These are phyloP conservation scores for Enoplosus armatus DNA, from an alignment of 2,797 vertebrate genomes.

Conservation along the genomic window DNA sequence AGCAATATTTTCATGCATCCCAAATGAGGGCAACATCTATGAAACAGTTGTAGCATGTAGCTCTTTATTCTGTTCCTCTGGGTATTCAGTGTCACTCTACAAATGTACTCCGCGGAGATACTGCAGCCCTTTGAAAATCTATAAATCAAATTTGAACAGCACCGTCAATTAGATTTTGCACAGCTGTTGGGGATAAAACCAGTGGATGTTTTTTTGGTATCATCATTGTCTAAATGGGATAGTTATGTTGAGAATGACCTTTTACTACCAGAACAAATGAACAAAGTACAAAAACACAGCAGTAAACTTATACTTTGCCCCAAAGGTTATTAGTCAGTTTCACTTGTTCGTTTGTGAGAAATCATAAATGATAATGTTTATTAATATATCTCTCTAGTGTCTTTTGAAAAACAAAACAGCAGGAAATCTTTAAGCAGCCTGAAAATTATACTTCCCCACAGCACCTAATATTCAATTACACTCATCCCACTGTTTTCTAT, in stretches of 20 bases:
- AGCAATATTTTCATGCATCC: slow-evolving; percentile 65
- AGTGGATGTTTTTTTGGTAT: slow-evolving; percentile 26
- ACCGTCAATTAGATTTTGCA: slow-evolving; percentile 70
- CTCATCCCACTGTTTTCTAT: slow-evolving; percentile 67
- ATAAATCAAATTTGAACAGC: slow-evolving; percentile 78
- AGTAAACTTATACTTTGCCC: slow-evolving; percentile 46
- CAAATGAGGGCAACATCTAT: slow-evolving; percentile 72
- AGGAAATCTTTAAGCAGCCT: slow-evolving; percentile 73
- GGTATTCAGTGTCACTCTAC: slow-evolving; percentile 71
- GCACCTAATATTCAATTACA: slow-evolving; percentile 82
- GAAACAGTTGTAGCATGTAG: slow-evolving; percentile 63
- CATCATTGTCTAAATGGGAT: slow-evolving; percentile 64
- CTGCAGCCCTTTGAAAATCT: slow-evolving; percentile 74
- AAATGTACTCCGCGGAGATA: slow-evolving; percentile 68
- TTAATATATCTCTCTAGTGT: slow-evolving; percentile 63
- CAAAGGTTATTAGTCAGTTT: slow-evolving; percentile 58
- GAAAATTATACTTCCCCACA: slow-evolving; percentile 76
- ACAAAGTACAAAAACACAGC: slow-evolving; percentile 42
- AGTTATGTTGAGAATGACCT: slow-evolving; percentile 63
- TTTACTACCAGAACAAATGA: slow-evolving; percentile 61
- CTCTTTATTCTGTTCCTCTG: slow-evolving; percentile 71
- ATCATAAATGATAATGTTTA: slow-evolving; percentile 60
- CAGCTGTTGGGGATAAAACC: slow-evolving; percentile 58
- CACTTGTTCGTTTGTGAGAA: slow-evolving; percentile 55
- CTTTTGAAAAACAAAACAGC: slow-evolving; percentile 69